These are phyloP conservation scores for Microplitis manilae DNA, from an alignment of 2,888 invertebrate species.

Conservation along the genomic window DNA sequence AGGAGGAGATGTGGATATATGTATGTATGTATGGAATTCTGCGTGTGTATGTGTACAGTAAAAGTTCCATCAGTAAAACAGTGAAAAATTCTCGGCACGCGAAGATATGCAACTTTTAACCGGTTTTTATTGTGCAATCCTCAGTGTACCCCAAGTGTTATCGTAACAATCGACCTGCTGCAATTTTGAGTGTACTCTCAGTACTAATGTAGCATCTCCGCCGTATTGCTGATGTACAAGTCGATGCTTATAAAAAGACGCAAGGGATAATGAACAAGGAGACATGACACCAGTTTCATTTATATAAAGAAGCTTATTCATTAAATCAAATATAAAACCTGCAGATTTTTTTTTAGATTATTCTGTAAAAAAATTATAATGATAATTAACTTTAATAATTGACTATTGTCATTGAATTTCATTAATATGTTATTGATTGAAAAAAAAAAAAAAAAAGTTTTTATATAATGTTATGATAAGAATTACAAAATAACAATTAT, in stretches of 20 bases:
- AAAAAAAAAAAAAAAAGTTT: too few species aligned
- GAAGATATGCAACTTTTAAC: conserved; percentile 43
- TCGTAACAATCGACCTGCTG: conserved; percentile 20
- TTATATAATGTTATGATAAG: neutral
- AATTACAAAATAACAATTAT: neutral
- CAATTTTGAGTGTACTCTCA: neutral
- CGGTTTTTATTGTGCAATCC: conserved; percentile 44
- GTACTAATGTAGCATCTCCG: neutral
- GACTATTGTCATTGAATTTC: too few species aligned
- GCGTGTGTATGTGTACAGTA: neutral
- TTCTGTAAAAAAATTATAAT: neutral
- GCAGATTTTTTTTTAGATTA: neutral
- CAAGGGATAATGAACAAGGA: neutral
- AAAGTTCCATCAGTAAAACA: conserved; percentile 50
- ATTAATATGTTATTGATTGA: neutral
- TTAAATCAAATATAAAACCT: neutral
- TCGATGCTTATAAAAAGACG: neutral
- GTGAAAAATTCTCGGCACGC: conserved; percentile 50
- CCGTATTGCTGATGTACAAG: too few species aligned
- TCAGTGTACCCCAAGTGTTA: conserved; percentile 26
- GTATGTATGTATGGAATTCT: neutral
- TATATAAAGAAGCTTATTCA: neutral
- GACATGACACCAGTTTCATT: neutral
- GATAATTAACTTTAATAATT: too few species aligned
- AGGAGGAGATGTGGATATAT: neutral